A percentile compares a stretch with the other conserved stretches of the same genome.
phyloP scores from a whole-genome alignment of 2,113 vertebrate species.

The Eira barbara region DNA sequence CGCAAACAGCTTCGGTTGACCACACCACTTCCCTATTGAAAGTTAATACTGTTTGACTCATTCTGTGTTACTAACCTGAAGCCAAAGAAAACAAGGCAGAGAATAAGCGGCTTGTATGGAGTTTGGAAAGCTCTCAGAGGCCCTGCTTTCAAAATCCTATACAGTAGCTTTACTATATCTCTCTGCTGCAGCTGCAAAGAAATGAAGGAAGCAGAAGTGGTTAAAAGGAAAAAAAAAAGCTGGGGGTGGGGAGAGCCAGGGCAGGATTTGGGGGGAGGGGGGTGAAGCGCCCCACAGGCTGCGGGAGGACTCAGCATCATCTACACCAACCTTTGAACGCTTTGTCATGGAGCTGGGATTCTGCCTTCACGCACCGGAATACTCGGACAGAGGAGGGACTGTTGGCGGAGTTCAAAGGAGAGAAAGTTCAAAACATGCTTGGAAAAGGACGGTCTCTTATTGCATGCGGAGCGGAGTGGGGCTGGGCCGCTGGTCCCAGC shows the following conservation, averaged over 20 bases:
- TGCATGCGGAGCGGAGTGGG: rapidly evolving
- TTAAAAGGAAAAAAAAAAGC: slow-evolving; percentile 66
- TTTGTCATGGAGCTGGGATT: slow-evolving; percentile 5
- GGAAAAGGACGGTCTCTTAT: neutral
- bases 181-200: slow-evolving; percentile 76
- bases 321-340: slow-evolving; percentile 44
- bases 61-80: slow-evolving; percentile 73
- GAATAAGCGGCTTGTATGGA: slow-evolving; percentile 85
- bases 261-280: neutral
- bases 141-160: slow-evolving; percentile 81
- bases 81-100: slow-evolving; percentile 89
- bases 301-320: slow-evolving; percentile 51
- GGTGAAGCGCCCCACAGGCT: neutral
- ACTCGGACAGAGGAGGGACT: slow-evolving; percentile 37
- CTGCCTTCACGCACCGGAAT: slow-evolving; percentile 3
- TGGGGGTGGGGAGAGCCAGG: slow-evolving; percentile 21
- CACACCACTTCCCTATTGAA: slow-evolving; percentile 88
- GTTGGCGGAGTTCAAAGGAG: slow-evolving; percentile 16
- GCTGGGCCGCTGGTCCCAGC: neutral
- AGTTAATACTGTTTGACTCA: slow-evolving; percentile 88
- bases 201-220: slow-evolving; percentile 73
- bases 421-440: neutral
- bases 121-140: slow-evolving; percentile 82
- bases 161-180: slow-evolving; percentile 87
- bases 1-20: slow-evolving; percentile 86